Evolutionary conservation across 2,888 invertebrate species (phyloP).

Genomic region (Sarcophaga rosellei): DNA sequence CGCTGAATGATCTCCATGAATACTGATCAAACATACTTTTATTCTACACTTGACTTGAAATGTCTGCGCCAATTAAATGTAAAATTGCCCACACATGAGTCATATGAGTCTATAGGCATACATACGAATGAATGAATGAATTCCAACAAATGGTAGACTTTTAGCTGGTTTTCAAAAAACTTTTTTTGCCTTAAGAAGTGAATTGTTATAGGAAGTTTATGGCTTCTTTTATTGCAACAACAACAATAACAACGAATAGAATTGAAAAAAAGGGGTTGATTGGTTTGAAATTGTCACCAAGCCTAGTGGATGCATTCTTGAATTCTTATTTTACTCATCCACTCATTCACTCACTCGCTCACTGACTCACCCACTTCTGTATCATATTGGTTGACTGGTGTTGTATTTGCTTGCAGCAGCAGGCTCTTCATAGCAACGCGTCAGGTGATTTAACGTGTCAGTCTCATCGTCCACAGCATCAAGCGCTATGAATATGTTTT

Average conservation of each 20-base stretch:
- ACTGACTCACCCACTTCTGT: slow-evolving; percentile 19
- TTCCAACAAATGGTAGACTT: neutral
- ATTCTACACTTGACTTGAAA: too few species aligned
- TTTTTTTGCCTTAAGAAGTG: slow-evolving; percentile 2
- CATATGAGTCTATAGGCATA: too few species aligned
- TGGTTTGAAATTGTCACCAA: slow-evolving; percentile 37
- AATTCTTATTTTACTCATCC: slow-evolving; percentile 39
- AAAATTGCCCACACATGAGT: too few species aligned
- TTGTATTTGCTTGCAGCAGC: neutral
- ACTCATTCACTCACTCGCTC: neutral
- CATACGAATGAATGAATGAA: too few species aligned
- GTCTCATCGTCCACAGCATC: slow-evolving; percentile 30
- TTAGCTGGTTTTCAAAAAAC: neutral
- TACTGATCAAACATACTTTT: too few species aligned
- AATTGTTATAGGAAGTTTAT: slow-evolving; percentile 56
- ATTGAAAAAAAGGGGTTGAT: slow-evolving; percentile 24
- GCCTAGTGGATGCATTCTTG: slow-evolving; percentile 61
- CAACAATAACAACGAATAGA: neutral
- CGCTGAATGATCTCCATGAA: too few species aligned
- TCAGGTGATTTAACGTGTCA: slow-evolving; percentile 62
- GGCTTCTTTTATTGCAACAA: slow-evolving; percentile 30
- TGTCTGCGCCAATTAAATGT: too few species aligned
- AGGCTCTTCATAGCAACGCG: slow-evolving; percentile 54
- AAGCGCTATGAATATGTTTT: slow-evolving; percentile 14
- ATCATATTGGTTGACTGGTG: neutral